Percentiles rank a stretch among this genome's conserved stretches.
Evolutionary conservation across 2,888 invertebrate species (phyloP).

Genomic region (Chalcis sispes): DNA sequence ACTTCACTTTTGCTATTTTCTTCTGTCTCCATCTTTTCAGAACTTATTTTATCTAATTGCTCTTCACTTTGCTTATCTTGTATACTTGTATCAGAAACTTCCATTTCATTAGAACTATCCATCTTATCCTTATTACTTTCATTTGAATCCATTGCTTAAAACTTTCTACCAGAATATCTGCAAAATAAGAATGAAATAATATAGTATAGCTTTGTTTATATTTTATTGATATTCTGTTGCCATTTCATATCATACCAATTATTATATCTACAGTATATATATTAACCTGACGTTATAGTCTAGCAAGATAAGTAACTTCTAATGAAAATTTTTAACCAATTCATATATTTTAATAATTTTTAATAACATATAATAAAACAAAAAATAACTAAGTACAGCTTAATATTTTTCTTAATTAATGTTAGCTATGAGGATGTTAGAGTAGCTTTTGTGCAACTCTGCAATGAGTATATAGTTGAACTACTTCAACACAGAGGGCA

Average conservation of each 20-base stretch:
- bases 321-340: not conserved
- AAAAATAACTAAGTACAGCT: slow-evolving; percentile 25
- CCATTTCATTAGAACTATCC: slow-evolving; percentile 43
- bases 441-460: slow-evolving; percentile 46
- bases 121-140: slow-evolving; percentile 46
- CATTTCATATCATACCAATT: slow-evolving; percentile 29
- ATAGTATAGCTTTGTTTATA: slow-evolving; percentile 33
- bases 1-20: slow-evolving; percentile 38
- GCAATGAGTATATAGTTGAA: slow-evolving; percentile 50
- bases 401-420: slow-evolving; percentile 26
- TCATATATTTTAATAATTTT: slow-evolving; percentile 29
- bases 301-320: not conserved
- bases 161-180: slow-evolving; percentile 33
- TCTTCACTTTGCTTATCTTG: slow-evolving; percentile 48
- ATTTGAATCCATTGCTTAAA: slow-evolving; percentile 53
- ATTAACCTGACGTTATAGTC: slow-evolving; percentile 57
- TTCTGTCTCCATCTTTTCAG: slow-evolving; percentile 26
- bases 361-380: slow-evolving; percentile 12
- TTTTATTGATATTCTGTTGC: slow-evolving; percentile 46
- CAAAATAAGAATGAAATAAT: slow-evolving; percentile 41
- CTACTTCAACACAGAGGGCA: slow-evolving; percentile 58
- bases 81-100: slow-evolving; percentile 35
- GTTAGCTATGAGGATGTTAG: slow-evolving; percentile 41
- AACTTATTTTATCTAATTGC: slow-evolving; percentile 24
- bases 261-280: slow-evolving; percentile 43